Percentiles rank a stretch among this genome's conserved stretches.
Conservation (phyloP, 2,797 vertebrate species). For the Arnoldichthys spilopterus region DNA sequence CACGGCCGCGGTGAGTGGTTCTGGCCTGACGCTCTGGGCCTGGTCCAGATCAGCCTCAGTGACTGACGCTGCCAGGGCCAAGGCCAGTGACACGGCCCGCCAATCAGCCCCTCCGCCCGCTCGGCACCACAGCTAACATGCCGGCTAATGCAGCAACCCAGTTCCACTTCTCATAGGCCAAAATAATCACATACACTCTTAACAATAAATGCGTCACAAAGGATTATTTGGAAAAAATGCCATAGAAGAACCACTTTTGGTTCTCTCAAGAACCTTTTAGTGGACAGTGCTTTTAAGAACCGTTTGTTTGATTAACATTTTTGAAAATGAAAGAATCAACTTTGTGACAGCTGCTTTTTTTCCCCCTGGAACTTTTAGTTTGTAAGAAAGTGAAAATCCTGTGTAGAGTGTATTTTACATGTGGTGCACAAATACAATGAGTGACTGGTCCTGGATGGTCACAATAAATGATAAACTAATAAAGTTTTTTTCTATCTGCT, state of each 20-base stretch:
- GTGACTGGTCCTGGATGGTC: background rate
- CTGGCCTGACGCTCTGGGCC: constrained; percentile 66
- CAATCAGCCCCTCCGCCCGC: constrained; percentile 33
- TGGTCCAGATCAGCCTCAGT: constrained; percentile 65
- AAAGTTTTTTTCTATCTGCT: background rate
- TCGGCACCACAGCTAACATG: constrained; percentile 29
- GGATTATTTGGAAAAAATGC: background rate
- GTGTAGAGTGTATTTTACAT: background rate
- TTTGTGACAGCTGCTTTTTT: background rate
- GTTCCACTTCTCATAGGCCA: constrained; percentile 4
- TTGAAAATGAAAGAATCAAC: background rate
- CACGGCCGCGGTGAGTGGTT: constrained; percentile 58
- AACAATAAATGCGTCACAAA: background rate
- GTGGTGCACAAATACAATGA: background rate
- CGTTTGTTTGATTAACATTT: background rate
- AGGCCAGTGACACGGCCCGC: constrained; percentile 32
- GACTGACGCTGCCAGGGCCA: constrained; percentile 58
- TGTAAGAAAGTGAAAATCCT: background rate
- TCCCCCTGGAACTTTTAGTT: background rate
- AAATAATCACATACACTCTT: constrained; percentile 24
- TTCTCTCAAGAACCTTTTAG: background rate
- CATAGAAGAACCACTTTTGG: background rate
- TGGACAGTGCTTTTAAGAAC: background rate
- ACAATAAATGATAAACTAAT: background rate
- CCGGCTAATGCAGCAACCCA: background rate